Evolutionary conservation across 2,888 invertebrate genomes (phyloP).

Genomic region (Drosophila kokeensis): DNA sequence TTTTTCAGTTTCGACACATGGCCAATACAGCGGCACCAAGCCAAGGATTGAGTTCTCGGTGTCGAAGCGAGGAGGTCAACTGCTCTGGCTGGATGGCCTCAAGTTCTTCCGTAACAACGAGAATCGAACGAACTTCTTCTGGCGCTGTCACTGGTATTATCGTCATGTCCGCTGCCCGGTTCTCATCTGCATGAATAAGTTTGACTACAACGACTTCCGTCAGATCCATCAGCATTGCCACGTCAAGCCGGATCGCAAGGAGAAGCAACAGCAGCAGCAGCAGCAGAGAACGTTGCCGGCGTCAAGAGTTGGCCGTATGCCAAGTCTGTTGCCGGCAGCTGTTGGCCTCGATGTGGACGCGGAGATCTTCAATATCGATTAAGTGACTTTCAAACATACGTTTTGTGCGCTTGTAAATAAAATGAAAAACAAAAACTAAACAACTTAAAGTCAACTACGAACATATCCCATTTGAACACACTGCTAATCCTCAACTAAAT

Average conservation of each 20-base stretch:
- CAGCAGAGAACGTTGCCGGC: neutral
- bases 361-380: conserved; percentile 55
- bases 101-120: conserved; percentile 85
- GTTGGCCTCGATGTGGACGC: conserved; percentile 30
- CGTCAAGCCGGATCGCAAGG: conserved; percentile 71
- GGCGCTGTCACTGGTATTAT: conserved; percentile 85
- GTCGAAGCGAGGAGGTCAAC: conserved; percentile 84
- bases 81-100: conserved; percentile 83
- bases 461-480: conserved; percentile 6
- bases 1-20: conserved; percentile 47
- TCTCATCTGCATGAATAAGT: conserved; percentile 84
- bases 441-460: conserved; percentile 12
- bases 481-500: conserved; percentile 27
- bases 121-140: conserved; percentile 84
- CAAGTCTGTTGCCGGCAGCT: conserved; percentile 11
- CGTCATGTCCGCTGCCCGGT: conserved; percentile 84
- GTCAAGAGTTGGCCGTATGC: neutral
- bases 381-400: conserved; percentile 39
- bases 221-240: conserved; percentile 84
- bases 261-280: conserved; percentile 27
- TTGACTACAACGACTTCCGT: conserved; percentile 82
- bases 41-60: conserved; percentile 83
- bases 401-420: conserved; percentile 56
- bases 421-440: conserved; percentile 22
- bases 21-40: conserved; percentile 73